A percentile compares a stretch with the other conserved stretches of the same genome.
Conservation (phyloP, 2,888 invertebrate species). For the Drosophila anomalata region DNA sequence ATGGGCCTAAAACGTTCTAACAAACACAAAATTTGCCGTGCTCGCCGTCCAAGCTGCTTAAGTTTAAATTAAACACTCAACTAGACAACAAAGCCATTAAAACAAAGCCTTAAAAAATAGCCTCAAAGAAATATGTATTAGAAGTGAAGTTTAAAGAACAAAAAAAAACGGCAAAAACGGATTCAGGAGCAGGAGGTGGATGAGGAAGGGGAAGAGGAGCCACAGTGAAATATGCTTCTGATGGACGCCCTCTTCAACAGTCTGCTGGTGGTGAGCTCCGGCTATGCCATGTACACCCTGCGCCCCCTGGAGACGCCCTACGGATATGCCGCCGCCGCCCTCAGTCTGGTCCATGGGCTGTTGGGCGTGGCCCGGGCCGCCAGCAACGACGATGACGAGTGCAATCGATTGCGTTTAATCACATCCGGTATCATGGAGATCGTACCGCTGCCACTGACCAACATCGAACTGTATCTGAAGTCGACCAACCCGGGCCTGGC, state of each 20-base stretch:
- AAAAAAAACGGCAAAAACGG: background rate
- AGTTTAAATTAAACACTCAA: background rate
- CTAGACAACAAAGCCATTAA: background rate
- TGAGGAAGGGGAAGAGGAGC: background rate
- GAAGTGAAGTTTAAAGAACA: background rate
- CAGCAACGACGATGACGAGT: conserved; percentile 50
- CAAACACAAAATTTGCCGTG: conserved; percentile 55
- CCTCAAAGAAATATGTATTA: background rate
- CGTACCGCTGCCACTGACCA: conserved; percentile 69
- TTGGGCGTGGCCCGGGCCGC: conserved; percentile 65
- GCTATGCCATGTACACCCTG: conserved; percentile 69
- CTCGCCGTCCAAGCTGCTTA: background rate
- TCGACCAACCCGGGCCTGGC: conserved; percentile 67
- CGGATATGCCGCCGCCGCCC: conserved; percentile 67
- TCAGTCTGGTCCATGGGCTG: conserved; percentile 72
- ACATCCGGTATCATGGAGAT: conserved; percentile 68
- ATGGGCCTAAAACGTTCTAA: conserved; percentile 33
- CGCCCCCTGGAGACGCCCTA: conserved; percentile 67
- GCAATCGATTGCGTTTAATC: conserved; percentile 49
- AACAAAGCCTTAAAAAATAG: background rate
- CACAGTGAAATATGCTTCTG: conserved; percentile 44
- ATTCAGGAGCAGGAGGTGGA: background rate
- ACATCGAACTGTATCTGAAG: conserved; percentile 71
- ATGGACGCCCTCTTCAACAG: conserved; percentile 70
- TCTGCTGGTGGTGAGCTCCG: conserved; percentile 70